Percentiles rank a stretch among this genome's conserved stretches.
phyloP scores from a whole-genome alignment of 1,140 invertebrate genomes.

The Apis florea region DNA sequence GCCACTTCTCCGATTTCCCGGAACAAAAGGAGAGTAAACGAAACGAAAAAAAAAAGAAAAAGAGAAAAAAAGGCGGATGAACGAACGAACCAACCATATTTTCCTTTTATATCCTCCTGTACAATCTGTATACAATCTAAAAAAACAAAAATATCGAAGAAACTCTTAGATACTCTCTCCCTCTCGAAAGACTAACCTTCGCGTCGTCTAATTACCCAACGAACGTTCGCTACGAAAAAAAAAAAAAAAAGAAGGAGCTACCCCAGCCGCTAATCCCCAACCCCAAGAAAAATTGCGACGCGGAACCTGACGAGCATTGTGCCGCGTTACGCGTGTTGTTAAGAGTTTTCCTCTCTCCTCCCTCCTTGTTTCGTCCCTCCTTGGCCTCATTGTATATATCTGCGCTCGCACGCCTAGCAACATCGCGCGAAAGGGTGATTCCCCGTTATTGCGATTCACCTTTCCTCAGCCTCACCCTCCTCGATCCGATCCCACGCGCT shows the following conservation, averaged over 20 bases:
- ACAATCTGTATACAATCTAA: no score
- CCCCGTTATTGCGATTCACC: constrained; percentile 61
- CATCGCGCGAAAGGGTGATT: constrained; percentile 52
- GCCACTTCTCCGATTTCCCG: constrained; percentile 31
- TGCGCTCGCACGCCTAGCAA: constrained; percentile 35
- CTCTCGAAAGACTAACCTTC: neutral
- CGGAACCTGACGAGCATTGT: constrained; percentile 53
- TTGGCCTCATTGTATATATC: constrained; percentile 28
- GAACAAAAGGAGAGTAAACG: constrained; percentile 1
- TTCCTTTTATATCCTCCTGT: neutral
- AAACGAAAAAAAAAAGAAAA: neutral
- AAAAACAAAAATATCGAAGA: neutral
- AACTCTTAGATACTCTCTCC: neutral
- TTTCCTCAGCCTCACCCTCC: constrained; percentile 28
- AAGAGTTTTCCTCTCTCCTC: constrained; percentile 31
- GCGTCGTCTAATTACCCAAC: constrained; percentile 53
- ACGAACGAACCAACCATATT: constrained; percentile 36
- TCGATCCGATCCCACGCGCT: constrained; percentile 43
- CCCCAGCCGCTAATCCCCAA: constrained; percentile 51
- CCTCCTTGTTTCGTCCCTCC: neutral
- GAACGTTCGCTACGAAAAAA: no score
- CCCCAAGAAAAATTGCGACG: constrained; percentile 60
- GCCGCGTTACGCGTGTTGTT: constrained; percentile 58
- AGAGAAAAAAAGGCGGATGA: constrained; percentile 22
- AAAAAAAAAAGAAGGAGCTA: constrained; percentile 17